Evolutionary conservation across 2,113 vertebrate species (phyloP).

Genomic region (Macquaria australasica): DNA sequence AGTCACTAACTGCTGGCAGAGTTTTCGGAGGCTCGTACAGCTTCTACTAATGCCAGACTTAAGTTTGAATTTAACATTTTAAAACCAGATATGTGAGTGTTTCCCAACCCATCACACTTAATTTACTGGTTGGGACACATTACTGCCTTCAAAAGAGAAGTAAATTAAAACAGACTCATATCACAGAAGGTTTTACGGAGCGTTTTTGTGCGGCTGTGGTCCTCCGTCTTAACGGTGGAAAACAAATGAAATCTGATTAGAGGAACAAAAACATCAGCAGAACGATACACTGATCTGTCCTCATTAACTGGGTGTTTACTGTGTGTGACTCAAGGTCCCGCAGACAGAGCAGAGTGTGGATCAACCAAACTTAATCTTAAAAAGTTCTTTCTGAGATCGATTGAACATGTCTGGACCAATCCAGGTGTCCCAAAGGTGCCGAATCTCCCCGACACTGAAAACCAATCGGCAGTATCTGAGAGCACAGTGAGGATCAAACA

Average conservation of each 20-base stretch:
- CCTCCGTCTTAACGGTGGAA: background rate
- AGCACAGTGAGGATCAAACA: slow-evolving; percentile 50
- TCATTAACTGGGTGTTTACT: background rate
- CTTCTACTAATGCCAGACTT: background rate
- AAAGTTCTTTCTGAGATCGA: background rate
- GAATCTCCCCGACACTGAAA: background rate
- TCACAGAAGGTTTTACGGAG: background rate
- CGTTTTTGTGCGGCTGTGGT: background rate
- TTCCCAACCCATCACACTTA: background rate
- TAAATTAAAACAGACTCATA: background rate
- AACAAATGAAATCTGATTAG: background rate
- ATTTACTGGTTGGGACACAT: background rate
- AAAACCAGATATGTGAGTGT: no score
- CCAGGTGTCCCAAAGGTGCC: background rate
- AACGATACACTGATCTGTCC: background rate
- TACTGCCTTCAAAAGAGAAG: background rate
- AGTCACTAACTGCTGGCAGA: no score
- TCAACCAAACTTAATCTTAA: no score
- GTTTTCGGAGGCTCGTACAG: background rate
- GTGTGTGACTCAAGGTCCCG: slow-evolving; percentile 3
- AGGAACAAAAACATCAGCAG: background rate
- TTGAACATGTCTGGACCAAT: background rate
- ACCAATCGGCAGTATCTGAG: slow-evolving; percentile 31
- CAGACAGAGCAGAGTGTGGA: background rate
- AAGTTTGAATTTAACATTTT: background rate